Conservation (phyloP, 2,888 invertebrate genomes). For the Schizaphis graminum region DNA sequence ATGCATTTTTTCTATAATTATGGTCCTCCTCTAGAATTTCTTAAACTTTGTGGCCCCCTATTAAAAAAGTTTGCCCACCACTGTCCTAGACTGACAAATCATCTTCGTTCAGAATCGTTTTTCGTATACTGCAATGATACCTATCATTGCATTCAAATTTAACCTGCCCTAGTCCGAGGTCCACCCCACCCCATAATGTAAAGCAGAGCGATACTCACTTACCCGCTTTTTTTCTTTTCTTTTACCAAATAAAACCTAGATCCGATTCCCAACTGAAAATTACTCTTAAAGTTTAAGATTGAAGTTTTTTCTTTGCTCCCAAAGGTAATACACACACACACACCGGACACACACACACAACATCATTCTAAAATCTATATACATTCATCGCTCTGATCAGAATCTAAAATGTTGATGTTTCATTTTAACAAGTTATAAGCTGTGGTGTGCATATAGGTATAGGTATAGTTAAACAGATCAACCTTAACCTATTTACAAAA, state of each 20-base stretch:
- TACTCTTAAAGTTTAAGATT: neutral
- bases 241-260: neutral
- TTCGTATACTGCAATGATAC: no score
- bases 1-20: no score
- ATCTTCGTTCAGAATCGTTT: no score
- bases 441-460: neutral
- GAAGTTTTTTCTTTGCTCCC: neutral
- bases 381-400: neutral
- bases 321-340: neutral
- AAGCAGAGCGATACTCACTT: no score
- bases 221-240: neutral
- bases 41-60: no score
- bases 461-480: neutral
- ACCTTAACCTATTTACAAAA: constrained; percentile 49
- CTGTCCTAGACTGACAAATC: no score
- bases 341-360: neutral
- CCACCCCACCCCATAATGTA: no score
- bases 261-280: neutral
- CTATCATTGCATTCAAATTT: no score
- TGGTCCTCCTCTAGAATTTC: no score
- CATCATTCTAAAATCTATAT: neutral
- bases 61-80: no score
- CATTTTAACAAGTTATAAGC: neutral
- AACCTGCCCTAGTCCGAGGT: no score
- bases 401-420: constrained; percentile 68